Percentiles rank a stretch among this genome's conserved stretches.
phyloP scores from a whole-genome alignment of 2,888 invertebrate genomes.

The Peribatodes rhomboidaria region DNA sequence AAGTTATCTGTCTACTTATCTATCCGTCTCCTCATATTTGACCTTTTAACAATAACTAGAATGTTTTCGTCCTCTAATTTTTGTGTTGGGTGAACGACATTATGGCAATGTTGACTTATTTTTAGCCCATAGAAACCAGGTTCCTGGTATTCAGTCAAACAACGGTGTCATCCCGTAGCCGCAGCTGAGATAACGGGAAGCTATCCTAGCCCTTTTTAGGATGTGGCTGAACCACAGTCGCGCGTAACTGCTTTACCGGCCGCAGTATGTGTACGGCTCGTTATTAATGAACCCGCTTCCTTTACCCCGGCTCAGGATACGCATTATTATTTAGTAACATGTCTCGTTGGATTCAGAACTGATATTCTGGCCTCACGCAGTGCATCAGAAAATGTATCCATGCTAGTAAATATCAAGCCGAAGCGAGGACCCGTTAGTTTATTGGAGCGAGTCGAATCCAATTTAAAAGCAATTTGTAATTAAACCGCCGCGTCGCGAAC shows the following conservation, averaged over 20 bases:
- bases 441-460: conserved; percentile 73
- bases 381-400: conserved; percentile 57
- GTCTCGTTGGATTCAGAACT: conserved; percentile 40
- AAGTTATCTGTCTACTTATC: background rate
- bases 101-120: conserved; percentile 24
- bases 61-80: conserved; percentile 15
- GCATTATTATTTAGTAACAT: conserved; percentile 12
- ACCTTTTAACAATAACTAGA: background rate
- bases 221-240: conserved; percentile 57
- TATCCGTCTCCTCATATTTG: conserved; percentile 1
- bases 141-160: conserved; percentile 54
- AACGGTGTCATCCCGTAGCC: conserved; percentile 67
- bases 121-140: conserved; percentile 40
- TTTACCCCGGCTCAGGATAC: conserved; percentile 31
- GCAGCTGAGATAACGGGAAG: conserved; percentile 61
- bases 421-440: conserved; percentile 56
- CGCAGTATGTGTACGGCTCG: conserved; percentile 57
- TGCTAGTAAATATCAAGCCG: conserved; percentile 40
- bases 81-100: conserved; percentile 18
- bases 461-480: conserved; percentile 74
- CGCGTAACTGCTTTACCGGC: conserved; percentile 59
- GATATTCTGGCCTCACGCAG: conserved; percentile 50
- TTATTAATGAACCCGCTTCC: conserved; percentile 59
- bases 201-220: conserved; percentile 78
- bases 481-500: conserved; percentile 65